Conservation (phyloP, 2,888 invertebrate species). For the Gymnocheta viridis region DNA sequence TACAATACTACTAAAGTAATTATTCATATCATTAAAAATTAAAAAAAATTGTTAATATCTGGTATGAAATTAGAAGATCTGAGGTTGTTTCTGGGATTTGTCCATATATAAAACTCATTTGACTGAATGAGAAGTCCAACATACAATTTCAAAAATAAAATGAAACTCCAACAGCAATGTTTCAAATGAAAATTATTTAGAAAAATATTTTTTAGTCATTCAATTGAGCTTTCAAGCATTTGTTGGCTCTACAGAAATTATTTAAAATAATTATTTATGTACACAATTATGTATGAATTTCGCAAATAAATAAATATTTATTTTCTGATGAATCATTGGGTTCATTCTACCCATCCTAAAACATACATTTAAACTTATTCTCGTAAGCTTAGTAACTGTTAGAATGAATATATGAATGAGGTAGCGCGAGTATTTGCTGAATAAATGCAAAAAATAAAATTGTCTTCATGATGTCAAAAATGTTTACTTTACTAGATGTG, state of each 20-base stretch:
- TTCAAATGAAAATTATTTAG: no score
- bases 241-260: neutral
- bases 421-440: neutral
- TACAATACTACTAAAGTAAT: no score
- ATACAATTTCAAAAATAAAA: no score
- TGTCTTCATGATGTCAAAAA: conserved; percentile 27
- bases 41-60: no score
- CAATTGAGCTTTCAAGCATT: neutral
- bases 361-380: neutral
- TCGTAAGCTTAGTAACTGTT: neutral
- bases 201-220: no score
- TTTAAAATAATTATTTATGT: neutral
- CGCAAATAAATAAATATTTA: neutral
- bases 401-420: neutral
- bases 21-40: no score
- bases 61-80: no score
- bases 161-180: no score
- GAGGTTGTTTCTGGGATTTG: no score
- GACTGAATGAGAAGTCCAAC: no score
- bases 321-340: conserved; percentile 46
- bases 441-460: neutral
- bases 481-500: conserved; percentile 46
- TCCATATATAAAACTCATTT: no score
- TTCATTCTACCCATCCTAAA: conserved; percentile 2
- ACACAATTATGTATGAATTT: no score